Evolutionary conservation across 1,140 invertebrate species (phyloP), one percentile per base, ranked within the genome.

Genomic region (Stegodyphus mimosarum): DNA sequence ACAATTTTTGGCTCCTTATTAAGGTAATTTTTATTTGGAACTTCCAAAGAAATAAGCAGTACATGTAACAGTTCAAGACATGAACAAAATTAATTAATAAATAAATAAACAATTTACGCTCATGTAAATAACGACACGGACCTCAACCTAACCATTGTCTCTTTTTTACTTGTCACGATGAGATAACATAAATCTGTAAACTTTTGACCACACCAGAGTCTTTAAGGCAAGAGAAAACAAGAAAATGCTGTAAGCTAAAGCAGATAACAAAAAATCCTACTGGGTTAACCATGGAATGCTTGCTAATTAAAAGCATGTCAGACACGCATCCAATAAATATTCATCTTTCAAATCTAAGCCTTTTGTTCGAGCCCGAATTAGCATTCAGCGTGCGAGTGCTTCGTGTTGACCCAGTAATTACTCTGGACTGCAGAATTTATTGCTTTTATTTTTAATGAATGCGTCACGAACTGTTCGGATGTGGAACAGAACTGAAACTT

Each of bases 231-330:
- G 7, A 55, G 7, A 74, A 13, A 13, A 73, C 50, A 52, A 50
- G 48, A 13, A 15, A 9, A 15, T n/a, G 15, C 52, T 13, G 17
- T 51, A n/a, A 73, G 51, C 11, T 7, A 33, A 53, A 60, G 10
- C n/a, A 9, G 17, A 60, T 33, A 33, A 33, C 33, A 33, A 33
- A 33, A 33, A 33, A 33, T 33, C 33, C 33, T 33, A 33, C 33
- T 33, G 3, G 33, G 1, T 33, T 7, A 33, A 71, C 49, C 9
- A 15, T 13, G 49, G 75, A 78, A 67, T 67, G 75, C 48, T 7
- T n/a, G 48, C 63, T 78, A 78, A 78, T 78, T 78, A 64, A 78
- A 78, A 78, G 18, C 75, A 67, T 78, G 75, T 78, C 75, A 52
- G 10, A n/a, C 55, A 52, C 75, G 49, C 75, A 33, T 7, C n/a